Evolutionary conservation across 1,140 invertebrate genomes (phyloP), one percentile per base, ranked within the genome.

Genomic region (Macrostomum lignano): DNA sequence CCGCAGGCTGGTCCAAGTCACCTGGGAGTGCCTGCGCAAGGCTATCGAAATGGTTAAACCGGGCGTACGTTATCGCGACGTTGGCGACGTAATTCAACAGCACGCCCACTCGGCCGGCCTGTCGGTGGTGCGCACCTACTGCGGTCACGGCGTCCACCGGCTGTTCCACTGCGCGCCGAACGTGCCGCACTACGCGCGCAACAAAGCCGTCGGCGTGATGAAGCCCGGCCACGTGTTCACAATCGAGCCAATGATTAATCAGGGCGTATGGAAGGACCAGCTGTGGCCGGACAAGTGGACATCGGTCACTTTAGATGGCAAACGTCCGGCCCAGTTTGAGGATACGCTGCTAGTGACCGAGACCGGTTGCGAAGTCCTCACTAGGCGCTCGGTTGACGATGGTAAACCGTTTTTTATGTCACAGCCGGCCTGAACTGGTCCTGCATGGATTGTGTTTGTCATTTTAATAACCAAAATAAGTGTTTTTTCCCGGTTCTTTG

Each of bases 161-260:
- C 60, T 96, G 17, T 98, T 98, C 51, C 88, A 96, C 47, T 91
- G 82, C 25, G 73, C 81, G 3, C 91, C 91, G 0, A 93, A 79
- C 67, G 78, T 98, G 30, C 88, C 88, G 11, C 91, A 98, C 65
- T 98, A 96, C 70, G 82, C 86, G 13, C 93, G 88, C 64, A 96
- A 94, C 53, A 86, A 86, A 58, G 84, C 84, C 20, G 70, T 93
- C 34, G 88, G 88, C 29, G 70, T 96, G 1, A 94, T 96, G 78
- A 91, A 93, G 57, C 66, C 79, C 6, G 88, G 88, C 0, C 82
- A 98, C 51, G 71, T 71, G 44, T 98, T 96, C 51, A 96, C 88
- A 0, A 96, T 96, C 41, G 88, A 96, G 52, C 81, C 82, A 17
- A 81, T 82, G 76, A 81, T 81, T 39, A 76, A 72, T 26, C 70